Evolutionary conservation across 2,888 invertebrate species (phyloP).

Genomic region (Yponomeuta sedellus): DNA sequence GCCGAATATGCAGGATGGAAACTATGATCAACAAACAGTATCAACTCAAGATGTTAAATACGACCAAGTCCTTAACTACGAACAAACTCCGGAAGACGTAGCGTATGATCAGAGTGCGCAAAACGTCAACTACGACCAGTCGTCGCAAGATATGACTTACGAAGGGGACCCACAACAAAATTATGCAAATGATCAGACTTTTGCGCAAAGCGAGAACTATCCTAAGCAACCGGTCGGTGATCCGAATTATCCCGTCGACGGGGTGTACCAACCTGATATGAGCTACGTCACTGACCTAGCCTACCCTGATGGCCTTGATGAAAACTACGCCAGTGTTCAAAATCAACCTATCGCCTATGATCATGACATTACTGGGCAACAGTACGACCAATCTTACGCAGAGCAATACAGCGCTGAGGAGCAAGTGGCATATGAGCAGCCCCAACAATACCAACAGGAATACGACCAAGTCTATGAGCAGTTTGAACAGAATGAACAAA

Average conservation of each 20-base stretch:
- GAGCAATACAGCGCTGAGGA: conserved; percentile 42
- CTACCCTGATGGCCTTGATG: background rate
- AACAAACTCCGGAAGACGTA: background rate
- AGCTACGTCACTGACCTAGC: background rate
- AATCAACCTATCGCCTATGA: background rate
- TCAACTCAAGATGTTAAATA: background rate
- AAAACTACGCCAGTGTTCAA: background rate
- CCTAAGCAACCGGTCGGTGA: background rate
- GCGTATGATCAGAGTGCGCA: background rate
- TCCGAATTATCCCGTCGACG: background rate
- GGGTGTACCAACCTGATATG: background rate
- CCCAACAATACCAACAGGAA: conserved; percentile 11
- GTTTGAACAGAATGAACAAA: conserved; percentile 4
- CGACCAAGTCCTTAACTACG: background rate
- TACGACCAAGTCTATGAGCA: background rate
- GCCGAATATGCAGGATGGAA: conserved; percentile 35
- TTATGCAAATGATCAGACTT: background rate
- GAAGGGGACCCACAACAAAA: conserved; percentile 19
- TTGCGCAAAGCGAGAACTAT: background rate
- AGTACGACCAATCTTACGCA: conserved; percentile 51
- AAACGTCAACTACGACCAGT: background rate
- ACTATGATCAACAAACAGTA: conserved; percentile 17
- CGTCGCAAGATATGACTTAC: background rate
- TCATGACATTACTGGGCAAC: conserved; percentile 25
- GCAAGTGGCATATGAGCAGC: conserved; percentile 23